Evolutionary conservation across 2,888 invertebrate genomes (phyloP), one percentile per base, ranked within the genome.

Genomic region (Leptinotarsa rubiginosa): DNA sequence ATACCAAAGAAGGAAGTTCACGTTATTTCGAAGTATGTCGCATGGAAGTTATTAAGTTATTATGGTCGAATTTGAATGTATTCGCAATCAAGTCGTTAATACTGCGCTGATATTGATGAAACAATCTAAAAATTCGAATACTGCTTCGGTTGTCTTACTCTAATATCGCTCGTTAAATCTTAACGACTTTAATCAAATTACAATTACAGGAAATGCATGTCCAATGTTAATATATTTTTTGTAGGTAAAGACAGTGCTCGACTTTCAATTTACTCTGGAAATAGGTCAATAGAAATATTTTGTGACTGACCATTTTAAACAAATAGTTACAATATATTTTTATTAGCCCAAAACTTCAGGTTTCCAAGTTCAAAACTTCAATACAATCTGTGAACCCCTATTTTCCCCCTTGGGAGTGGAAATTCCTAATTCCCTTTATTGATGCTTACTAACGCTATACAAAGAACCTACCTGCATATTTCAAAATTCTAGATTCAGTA

Each of bases 151-250:
- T 25, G 15, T 62, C 22, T 31, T 62, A 41, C 10, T 41, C 41
- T 10, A 2, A 31, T 62, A 62, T 62, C 41, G 62, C 62, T n/a
- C 16, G 20, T 25, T 20, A 50, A 22, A 74, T 74, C 66, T 74
- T 74, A 70, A 70, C 71, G 56, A 64, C 64, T 67, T 52, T 13
- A 22, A 67, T 67, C 52, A 54, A 73, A 72, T 75, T 72, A 20
- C 69, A 54, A 69, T 70, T 69, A 59, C 72, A 66, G 75, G 75
- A 73, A 72, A 72, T 75, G 72, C 75, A 75, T 72, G 75, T 72
- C 66, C 62, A 52, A 54, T 25, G 67, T 70, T 52, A 66, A 70
- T 75, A 66, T 47, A 67, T 69, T 70, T 66, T 69, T 41, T 41
- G 10, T 41, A 10, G 10, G 10, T 41, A 10, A 41, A 41, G 10